These are phyloP conservation scores for Cheilosia vulpina DNA, from an alignment of 2,888 invertebrate species.

Conservation along the genomic window DNA sequence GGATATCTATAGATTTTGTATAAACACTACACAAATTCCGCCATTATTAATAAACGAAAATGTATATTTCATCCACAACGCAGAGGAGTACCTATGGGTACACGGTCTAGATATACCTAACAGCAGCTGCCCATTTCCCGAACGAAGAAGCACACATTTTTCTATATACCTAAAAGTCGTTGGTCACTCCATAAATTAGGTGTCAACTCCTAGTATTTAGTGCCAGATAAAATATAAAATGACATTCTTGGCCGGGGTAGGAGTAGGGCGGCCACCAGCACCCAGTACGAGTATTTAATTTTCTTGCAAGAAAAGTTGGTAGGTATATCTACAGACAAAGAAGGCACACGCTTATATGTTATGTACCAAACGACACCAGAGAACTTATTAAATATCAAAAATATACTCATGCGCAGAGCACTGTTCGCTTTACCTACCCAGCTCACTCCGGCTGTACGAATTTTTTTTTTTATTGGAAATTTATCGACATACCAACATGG, in stretches of 20 bases:
- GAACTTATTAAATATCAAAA: slow-evolving; percentile 30
- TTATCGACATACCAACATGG: slow-evolving; percentile 60
- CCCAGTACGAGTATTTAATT: slow-evolving; percentile 65
- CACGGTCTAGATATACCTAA: not conserved
- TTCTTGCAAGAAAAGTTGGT: slow-evolving; percentile 39
- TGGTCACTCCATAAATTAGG: slow-evolving; percentile 81
- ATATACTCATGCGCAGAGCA: slow-evolving; percentile 70
- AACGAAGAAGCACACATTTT: slow-evolving; percentile 29
- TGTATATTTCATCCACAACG: slow-evolving; percentile 4
- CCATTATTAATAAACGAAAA: slow-evolving; percentile 17
- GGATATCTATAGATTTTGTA: not conserved
- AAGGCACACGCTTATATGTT: slow-evolving; percentile 28
- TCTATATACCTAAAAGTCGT: slow-evolving; percentile 59
- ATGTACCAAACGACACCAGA: slow-evolving; percentile 41
- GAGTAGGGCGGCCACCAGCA: not conserved
- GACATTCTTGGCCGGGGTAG: slow-evolving; percentile 20
- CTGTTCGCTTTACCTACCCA: slow-evolving; percentile 17
- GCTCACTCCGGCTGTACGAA: too few relatives aligned
- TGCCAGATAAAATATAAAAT: slow-evolving; percentile 75
- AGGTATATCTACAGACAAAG: slow-evolving; percentile 36
- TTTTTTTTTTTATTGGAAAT: slow-evolving; percentile 72
- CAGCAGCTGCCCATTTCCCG: slow-evolving; percentile 31
- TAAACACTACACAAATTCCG: not conserved
- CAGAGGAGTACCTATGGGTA: not conserved
- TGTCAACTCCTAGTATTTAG: slow-evolving; percentile 79